Base-by-base conservation (phyloP, 2,797 vertebrate genomes). In the Characodon lateralis region DNA sequence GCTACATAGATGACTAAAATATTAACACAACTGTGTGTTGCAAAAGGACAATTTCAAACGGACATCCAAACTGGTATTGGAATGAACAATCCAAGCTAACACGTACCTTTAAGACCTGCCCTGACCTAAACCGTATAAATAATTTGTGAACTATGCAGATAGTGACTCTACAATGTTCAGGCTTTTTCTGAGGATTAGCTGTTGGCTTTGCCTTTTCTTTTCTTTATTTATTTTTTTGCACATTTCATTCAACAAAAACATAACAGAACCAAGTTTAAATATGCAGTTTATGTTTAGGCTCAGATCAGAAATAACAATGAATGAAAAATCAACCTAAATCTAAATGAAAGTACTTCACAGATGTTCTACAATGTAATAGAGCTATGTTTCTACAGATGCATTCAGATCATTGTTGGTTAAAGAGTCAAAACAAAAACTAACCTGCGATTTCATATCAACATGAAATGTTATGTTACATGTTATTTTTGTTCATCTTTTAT, bases 401-500 rank as follows among this genome's bases (percentile, higher is more conserved):
- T 22, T 1, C 20, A 66, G 51, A 9, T 20, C 7, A 18, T 3
- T 72, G n/a, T 8, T 53, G 35, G 71, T 65, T 0, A 0, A 43
- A 43, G 2, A 69, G 10, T 18, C 63, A 5, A 14, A 26, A 76
- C 24, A n/a, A 9, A 16, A 16, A 41, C 59, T 26, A 55, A 14
- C 8, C 55, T 7, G 7, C 0, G 6, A 3, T 77, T 81, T 69
- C 41, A 50, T 41, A 55, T 24, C 24, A 56, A 13, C 28, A 35
- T 58, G 55, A 74, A 68, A 46, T 75, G 12, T 18, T 55, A 26
- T 8, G 8, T 68, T 53, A 22, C 28, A 31, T 26, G 5, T 71
- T 81, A 9, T 24, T 53, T 73, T 68, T 10, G 43, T 84, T 82
- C 83, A 74, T 78, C 41, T 31, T 46, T 39, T 41, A 18, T 69